These are phyloP conservation scores for Cinara cedri DNA, from an alignment of 2,888 invertebrate species.

Conservation along the genomic window DNA sequence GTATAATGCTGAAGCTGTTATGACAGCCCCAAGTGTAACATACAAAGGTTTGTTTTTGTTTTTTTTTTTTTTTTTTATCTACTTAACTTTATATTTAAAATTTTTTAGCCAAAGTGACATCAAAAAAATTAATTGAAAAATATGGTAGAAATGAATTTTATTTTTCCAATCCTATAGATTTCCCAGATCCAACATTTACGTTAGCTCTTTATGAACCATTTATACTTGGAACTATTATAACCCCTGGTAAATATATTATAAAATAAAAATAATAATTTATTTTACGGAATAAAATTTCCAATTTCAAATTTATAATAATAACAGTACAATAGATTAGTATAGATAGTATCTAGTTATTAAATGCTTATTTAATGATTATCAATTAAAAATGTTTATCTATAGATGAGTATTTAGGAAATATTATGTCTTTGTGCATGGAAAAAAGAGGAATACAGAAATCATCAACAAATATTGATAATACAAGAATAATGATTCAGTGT, in stretches of 20 bases:
- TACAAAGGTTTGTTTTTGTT: constrained; percentile 69
- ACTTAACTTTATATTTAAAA: constrained; percentile 32
- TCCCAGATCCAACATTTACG: constrained; percentile 73
- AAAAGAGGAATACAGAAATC: constrained; percentile 75
- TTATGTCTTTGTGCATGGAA: constrained; percentile 71
- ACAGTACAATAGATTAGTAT: too few species aligned
- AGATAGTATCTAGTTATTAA: neutral
- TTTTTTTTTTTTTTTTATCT: too few species aligned
- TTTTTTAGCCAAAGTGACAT: constrained; percentile 71
- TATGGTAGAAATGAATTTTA: constrained; percentile 69
- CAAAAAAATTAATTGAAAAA: constrained; percentile 74
- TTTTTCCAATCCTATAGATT: constrained; percentile 77
- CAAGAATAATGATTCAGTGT: constrained; percentile 81
- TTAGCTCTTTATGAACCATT: constrained; percentile 84
- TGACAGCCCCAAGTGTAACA: constrained; percentile 86
- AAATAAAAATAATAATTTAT: too few species aligned
- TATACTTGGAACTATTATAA: constrained; percentile 86
- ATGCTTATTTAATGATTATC: neutral
- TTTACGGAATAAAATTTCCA: too few species aligned
- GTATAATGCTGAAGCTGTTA: constrained; percentile 78
- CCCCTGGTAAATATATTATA: constrained; percentile 68
- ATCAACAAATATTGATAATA: constrained; percentile 79
- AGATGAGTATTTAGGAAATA: constrained; percentile 57
- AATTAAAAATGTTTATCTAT: neutral
- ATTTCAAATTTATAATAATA: too few species aligned